phyloP scores from a whole-genome alignment of 1,140 invertebrate species.

The Spodoptera frugiperda region DNA sequence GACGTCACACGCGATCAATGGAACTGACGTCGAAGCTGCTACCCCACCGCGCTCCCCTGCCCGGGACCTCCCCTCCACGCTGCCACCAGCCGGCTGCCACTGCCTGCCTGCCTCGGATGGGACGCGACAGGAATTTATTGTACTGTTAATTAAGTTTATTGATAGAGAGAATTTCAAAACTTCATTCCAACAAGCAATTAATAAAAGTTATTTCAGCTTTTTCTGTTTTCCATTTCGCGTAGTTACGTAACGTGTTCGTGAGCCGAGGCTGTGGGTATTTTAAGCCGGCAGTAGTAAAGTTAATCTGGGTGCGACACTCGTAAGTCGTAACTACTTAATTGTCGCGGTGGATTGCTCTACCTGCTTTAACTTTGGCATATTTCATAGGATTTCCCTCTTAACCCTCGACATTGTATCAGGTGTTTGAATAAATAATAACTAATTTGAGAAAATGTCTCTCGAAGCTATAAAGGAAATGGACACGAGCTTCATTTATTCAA shows the following conservation, averaged over 20 bases:
- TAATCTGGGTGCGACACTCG: slow-evolving; percentile 33
- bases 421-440: neutral
- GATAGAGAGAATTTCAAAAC: slow-evolving; percentile 44
- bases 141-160: slow-evolving; percentile 49
- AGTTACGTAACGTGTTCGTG: slow-evolving; percentile 23
- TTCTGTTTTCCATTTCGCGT: slow-evolving; percentile 6
- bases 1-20: slow-evolving; percentile 71
- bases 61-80: slow-evolving; percentile 22
- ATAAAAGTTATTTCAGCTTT: slow-evolving; percentile 9
- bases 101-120: slow-evolving; percentile 23
- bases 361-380: neutral
- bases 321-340: slow-evolving; percentile 39
- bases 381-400: neutral
- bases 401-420: neutral
- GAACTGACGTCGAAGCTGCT: slow-evolving; percentile 62
- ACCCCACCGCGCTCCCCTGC: slow-evolving; percentile 37
- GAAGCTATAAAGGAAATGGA: no score
- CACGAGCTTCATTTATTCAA: neutral
- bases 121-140: slow-evolving; percentile 43
- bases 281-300: slow-evolving; percentile 12
- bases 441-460: no score
- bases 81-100: neutral
- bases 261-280: slow-evolving; percentile 26
- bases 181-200: slow-evolving; percentile 22
- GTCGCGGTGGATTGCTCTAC: slow-evolving; percentile 1